Percentiles rank a stretch among this genome's conserved stretches.
phyloP scores from a whole-genome alignment of 2,888 invertebrate species.

The Agriopis leucophaearia region DNA sequence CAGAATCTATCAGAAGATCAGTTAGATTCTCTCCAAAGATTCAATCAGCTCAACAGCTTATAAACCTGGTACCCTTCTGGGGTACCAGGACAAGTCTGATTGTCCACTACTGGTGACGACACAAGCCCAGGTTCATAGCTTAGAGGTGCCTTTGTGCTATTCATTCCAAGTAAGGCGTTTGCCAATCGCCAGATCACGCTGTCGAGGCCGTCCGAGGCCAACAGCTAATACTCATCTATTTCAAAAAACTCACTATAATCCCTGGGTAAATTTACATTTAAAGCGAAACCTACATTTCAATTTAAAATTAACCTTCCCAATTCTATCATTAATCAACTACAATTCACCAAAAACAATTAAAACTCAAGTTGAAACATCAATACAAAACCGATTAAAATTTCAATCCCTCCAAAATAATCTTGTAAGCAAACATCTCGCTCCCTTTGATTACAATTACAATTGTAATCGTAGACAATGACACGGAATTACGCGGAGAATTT shows the following conservation, averaged over 20 bases:
- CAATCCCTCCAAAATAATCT: constrained; percentile 42
- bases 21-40: no score
- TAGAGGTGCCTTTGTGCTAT: no score
- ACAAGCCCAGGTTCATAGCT: no score
- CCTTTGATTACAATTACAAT: constrained; percentile 57
- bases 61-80: no score
- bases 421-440: constrained; percentile 43
- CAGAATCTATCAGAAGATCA: no score
- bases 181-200: no score
- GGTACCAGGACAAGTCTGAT: no score
- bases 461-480: constrained; percentile 53
- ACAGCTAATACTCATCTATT: background rate
- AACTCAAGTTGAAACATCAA: constrained; percentile 37
- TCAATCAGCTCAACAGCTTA: no score
- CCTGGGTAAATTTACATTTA: background rate
- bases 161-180: no score
- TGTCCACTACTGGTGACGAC: no score
- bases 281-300: background rate
- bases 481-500: constrained; percentile 44
- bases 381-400: constrained; percentile 49
- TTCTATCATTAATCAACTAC: constrained; percentile 20
- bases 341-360: constrained; percentile 34
- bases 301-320: background rate
- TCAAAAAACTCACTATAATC: background rate
- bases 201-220: no score